Evolutionary conservation across 2,113 vertebrate species (phyloP).

Genomic region (Phalacrocorax aristotelis): DNA sequence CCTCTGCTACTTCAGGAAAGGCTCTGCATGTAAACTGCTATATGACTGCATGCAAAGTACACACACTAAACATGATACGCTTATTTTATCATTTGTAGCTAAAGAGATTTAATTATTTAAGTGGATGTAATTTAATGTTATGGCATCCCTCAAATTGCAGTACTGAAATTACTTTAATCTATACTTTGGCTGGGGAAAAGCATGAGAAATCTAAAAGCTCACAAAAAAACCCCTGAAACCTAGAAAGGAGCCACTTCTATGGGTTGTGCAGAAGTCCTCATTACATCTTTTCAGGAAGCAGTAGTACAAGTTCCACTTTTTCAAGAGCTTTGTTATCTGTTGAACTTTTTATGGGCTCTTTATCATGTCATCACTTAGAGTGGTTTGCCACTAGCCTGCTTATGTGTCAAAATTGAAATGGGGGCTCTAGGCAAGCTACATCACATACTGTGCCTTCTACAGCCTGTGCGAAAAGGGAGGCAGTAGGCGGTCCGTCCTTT

Average conservation of each 20-base stretch:
- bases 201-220: slow-evolving; percentile 7
- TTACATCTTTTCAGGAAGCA: neutral
- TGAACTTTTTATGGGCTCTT: neutral
- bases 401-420: neutral
- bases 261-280: neutral
- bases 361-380: neutral
- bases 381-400: neutral
- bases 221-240: neutral
- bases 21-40: neutral
- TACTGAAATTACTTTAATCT: slow-evolving; percentile 64
- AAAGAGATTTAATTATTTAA: slow-evolving; percentile 63
- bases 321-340: neutral
- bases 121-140: slow-evolving; percentile 56
- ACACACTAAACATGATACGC: slow-evolving; percentile 21
- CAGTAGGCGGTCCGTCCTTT: neutral
- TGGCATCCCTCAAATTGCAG: slow-evolving; percentile 63
- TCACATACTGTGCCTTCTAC: neutral
- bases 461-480: neutral
- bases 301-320: neutral
- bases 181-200: neutral
- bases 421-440: neutral
- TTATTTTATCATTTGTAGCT: slow-evolving; percentile 66
- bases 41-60: slow-evolving; percentile 4
- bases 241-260: neutral
- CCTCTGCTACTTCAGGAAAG: neutral